Percentiles rank a stretch among this genome's conserved stretches.
These are phyloP conservation scores for Napeogenes inachia DNA, from an alignment of 2,888 invertebrate species.

Conservation along the genomic window DNA sequence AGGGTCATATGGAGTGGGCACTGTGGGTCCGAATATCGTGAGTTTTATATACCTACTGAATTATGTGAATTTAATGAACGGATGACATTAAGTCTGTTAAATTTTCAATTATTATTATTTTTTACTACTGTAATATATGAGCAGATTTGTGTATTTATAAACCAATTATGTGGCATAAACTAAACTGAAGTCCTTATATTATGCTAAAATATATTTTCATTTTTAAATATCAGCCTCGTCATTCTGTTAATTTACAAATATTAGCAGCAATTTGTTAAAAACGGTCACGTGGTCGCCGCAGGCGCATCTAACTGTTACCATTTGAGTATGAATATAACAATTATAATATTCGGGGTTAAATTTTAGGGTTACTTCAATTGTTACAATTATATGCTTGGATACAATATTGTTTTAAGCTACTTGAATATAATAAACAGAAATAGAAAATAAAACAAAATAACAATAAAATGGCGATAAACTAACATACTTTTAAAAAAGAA, in stretches of 20 bases:
- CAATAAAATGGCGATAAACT: too few species aligned
- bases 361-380: conserved; percentile 17
- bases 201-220: too few species aligned
- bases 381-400: neutral
- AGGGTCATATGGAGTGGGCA: conserved; percentile 30
- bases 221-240: conserved; percentile 37
- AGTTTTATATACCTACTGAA: conserved; percentile 16
- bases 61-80: too few species aligned
- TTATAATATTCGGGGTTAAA: conserved; percentile 21
- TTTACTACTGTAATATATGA: too few species aligned
- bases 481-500: too few species aligned
- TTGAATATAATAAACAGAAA: neutral
- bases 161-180: too few species aligned
- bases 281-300: conserved; percentile 65
- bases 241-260: conserved; percentile 61
- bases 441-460: too few species aligned
- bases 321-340: conserved; percentile 67
- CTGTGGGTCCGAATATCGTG: conserved; percentile 4
- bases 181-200: too few species aligned
- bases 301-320: conserved; percentile 58
- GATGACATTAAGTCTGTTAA: too few species aligned
- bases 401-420: neutral
- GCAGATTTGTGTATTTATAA: too few species aligned
- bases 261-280: conserved; percentile 55
- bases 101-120: too few species aligned